Percentiles rank a stretch among this genome's conserved stretches.
Conservation (phyloP, 2,888 invertebrate species). For the Ligdia adustata region DNA sequence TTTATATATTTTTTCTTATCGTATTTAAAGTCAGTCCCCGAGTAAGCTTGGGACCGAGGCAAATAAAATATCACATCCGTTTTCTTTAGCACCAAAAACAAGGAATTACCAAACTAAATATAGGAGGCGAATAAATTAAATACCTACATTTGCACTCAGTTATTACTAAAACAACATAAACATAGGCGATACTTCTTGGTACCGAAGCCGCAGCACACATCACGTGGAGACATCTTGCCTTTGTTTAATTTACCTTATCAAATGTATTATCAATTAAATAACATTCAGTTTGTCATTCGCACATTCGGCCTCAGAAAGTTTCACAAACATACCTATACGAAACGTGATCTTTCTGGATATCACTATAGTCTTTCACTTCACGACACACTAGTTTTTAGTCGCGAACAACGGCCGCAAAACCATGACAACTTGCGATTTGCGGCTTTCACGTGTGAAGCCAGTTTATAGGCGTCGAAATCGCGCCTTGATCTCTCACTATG, state of each 20-base stretch:
- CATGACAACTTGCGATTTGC: too few relatives aligned
- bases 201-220: conserved; percentile 44
- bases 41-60: too few relatives aligned
- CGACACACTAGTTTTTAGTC: background rate
- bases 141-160: conserved; percentile 12
- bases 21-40: too few relatives aligned
- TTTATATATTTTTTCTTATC: too few relatives aligned
- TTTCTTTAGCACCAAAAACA: too few relatives aligned
- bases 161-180: conserved; percentile 25
- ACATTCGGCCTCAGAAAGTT: conserved; percentile 49
- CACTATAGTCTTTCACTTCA: conserved; percentile 34
- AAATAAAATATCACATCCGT: too few relatives aligned
- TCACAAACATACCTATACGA: conserved; percentile 42
- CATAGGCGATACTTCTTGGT: conserved; percentile 40
- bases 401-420: too few relatives aligned
- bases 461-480: background rate
- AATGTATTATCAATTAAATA: conserved; percentile 53
- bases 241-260: conserved; percentile 51
- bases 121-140: conserved; percentile 9
- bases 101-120: conserved; percentile 14
- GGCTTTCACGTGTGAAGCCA: too few relatives aligned
- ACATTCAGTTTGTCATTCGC: conserved; percentile 47
- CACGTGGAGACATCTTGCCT: conserved; percentile 32
- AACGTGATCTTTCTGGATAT: conserved; percentile 31
- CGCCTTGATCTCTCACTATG: conserved; percentile 49